Evolutionary conservation across 1,140 invertebrate species (phyloP), one percentile per base, ranked within the genome.

Genomic region (Lasaia peninsularis): DNA sequence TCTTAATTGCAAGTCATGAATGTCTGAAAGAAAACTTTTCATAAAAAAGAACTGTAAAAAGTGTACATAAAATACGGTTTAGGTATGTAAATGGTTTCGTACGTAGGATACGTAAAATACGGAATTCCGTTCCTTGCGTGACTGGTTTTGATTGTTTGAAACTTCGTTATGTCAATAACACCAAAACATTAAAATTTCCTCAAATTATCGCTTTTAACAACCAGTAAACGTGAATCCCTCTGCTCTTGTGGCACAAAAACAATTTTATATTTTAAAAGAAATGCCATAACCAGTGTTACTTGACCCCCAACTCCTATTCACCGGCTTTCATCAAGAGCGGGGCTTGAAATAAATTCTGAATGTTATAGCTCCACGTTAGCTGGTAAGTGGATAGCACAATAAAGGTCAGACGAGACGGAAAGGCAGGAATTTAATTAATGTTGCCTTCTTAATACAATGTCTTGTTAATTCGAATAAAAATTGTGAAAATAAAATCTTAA

Each of bases 381-480:
- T 58, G 57, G 64, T 51, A 32, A 18, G 5, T 18, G 37, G 18
- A 11, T 52, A 50, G 14, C 12, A 31, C 37, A 50, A 49, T 32
- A 55, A 49, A 62, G 56, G 54, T 58, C 50, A 52, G 12, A 1
- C 18, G 16, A 54, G 56, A 62, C 54, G 56, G 59, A 58, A 51
- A 56, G 48, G 35, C 35, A 48, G 60, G 63, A 62, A 65, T 65
- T 62, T 65, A 65, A 65, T 65, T 65, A 65, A 52, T 65, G 56
- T 65, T 52, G 61, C 59, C 52, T 65, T 62, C 52, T 61, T 61
- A 48, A 58, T 31, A 40, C 35, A 37, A 37, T 16, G 35, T 37
- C 14, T 37, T 37, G 16, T 37, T n/a, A 16, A 37, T 37, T 14
- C 14, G 2, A 14, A 16, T 16, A 28, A 28, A 7, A 7, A 4